Evolutionary conservation across 2,113 vertebrate species (phyloP), one percentile per base, ranked within the genome.

Genomic region (Tachysurus fulvidraco): DNA sequence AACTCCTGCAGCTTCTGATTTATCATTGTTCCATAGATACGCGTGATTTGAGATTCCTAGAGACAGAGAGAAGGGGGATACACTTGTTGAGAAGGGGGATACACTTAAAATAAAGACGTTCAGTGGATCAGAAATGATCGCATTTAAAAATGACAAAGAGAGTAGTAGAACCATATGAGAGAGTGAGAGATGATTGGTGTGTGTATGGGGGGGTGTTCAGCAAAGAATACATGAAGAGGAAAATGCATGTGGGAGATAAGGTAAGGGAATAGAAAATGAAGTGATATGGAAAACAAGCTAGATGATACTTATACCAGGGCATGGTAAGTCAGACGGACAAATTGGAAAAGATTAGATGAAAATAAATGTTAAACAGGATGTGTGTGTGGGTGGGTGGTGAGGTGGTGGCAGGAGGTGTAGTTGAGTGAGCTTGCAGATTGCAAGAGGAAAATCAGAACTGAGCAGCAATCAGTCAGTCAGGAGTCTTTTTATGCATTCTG

Each of bases 1-100:
- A 97, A 97, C 80, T 93, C 94, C 92, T 97, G 95, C 69, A 97
- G 93, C 92, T 97, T 98, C 92, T 98, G 96, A 83, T 94, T 96
- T 87, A 98, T 96, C 96, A 98, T 96, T 62, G 96, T 96, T 59
- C 96, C 95, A 52, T 95, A 97, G 90, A 98, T 96, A 17, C 94
- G 92, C 73, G 91, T 94, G 86, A 97, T 96, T 92, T 97, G 96
- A 11, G 95, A 95, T 64, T 96, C 96, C 97, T 97, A 92, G 23
- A 57, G 52, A 36, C 19, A 89, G 65, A 86, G 69, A 69, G 88
- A 60, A 74, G 84, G 14, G 76, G 60, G 84, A 36, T 36, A 36
- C 36, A 36, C 36, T 87, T 84, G 19, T 62, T 67, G 28, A 74
- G 79, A 60, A 69, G 17, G 80, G 28, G n/a, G 83, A 78, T 86